Percentiles rank a stretch among this genome's conserved stretches.
Conservation (phyloP, 2,888 invertebrate species). For the Mimachlamys varia region DNA sequence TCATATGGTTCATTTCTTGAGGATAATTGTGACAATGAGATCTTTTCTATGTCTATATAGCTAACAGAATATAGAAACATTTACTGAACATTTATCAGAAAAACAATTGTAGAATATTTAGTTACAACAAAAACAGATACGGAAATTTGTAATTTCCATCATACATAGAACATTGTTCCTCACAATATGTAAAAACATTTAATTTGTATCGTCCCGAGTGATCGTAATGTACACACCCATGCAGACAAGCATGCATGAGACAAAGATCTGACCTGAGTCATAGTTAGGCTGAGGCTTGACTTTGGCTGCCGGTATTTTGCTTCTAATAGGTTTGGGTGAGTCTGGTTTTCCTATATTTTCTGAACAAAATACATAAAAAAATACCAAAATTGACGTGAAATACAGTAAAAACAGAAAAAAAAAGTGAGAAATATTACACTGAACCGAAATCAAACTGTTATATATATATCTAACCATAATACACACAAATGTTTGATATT, state of each 20-base stretch:
- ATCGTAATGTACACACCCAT: neutral
- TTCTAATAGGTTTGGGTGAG: slow-evolving; percentile 25
- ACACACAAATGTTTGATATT: no score
- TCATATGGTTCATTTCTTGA: neutral
- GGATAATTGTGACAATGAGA: neutral
- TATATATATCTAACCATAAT: no score
- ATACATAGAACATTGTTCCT: neutral
- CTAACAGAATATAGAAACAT: neutral
- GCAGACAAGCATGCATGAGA: slow-evolving; percentile 31
- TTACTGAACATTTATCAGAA: neutral
- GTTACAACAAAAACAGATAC: neutral
- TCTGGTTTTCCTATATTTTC: slow-evolving; percentile 34
- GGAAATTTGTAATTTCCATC: neutral
- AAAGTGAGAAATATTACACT: neutral
- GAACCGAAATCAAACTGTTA: neutral
- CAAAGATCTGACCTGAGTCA: slow-evolving; percentile 36
- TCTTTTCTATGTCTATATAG: neutral
- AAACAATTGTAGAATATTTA: neutral
- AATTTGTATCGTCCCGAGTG: neutral
- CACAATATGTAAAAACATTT: neutral
- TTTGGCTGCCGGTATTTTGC: slow-evolving; percentile 29
- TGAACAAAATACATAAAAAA: slow-evolving; percentile 21
- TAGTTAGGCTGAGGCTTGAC: neutral
- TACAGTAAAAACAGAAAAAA: neutral
- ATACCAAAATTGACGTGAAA: neutral